Conservation (phyloP, 2,797 vertebrate genomes). For the Lagothrix lagotricha region DNA sequence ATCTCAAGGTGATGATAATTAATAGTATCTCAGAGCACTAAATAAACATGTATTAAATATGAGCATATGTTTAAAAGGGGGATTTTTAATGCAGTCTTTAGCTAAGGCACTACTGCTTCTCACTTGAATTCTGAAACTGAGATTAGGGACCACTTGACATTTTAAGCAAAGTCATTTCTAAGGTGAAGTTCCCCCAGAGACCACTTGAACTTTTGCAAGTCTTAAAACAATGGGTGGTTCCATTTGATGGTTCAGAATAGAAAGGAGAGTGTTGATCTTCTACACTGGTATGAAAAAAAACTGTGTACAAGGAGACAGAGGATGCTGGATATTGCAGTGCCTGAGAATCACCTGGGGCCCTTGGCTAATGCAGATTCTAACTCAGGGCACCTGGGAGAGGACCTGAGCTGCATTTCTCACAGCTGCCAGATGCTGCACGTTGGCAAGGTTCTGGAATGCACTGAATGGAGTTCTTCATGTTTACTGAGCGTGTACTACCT, state of each 20-base stretch:
- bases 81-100: background rate
- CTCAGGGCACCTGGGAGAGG: background rate
- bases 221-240: slow-evolving; percentile 6
- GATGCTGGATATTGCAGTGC: rapidly evolving
- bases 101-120: background rate
- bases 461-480: background rate
- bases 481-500: background rate
- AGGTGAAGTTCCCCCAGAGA: background rate
- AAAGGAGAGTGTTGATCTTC: background rate
- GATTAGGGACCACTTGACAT: background rate
- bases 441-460: background rate
- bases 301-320: background rate
- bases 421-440: background rate
- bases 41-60: slow-evolving; percentile 50
- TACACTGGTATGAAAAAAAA: background rate
- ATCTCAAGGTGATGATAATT: slow-evolving; percentile 12
- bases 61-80: slow-evolving; percentile 7
- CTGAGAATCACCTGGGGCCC: background rate
- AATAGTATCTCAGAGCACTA: slow-evolving; percentile 17
- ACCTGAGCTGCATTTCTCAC: background rate
- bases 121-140: background rate
- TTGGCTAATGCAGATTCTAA: background rate
- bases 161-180: background rate
- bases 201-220: background rate
- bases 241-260: slow-evolving; percentile 11